These are phyloP conservation scores for Gallinago nigripennis DNA, from an alignment of 2,797 vertebrate genomes.

Conservation along the genomic window DNA sequence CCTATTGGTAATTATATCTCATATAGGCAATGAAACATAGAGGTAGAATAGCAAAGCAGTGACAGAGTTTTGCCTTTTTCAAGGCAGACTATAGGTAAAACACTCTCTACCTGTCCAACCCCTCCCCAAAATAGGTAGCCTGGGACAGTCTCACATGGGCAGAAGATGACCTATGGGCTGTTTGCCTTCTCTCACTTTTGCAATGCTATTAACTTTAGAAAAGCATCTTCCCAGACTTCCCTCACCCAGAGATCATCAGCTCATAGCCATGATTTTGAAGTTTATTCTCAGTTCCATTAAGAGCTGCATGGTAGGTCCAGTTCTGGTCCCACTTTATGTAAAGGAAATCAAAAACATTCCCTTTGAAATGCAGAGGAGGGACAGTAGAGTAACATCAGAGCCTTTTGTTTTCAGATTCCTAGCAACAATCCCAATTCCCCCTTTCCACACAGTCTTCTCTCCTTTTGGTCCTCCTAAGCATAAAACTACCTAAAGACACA, in stretches of 20 bases:
- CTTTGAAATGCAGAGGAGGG: background rate
- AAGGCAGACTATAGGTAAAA: background rate
- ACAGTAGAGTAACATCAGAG: background rate
- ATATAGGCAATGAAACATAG: background rate
- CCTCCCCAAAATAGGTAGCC: background rate
- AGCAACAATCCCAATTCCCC: background rate
- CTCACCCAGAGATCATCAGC: background rate
- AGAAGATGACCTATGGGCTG: background rate
- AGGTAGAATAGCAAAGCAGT: background rate
- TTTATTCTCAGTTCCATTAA: background rate
- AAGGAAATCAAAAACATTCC: background rate
- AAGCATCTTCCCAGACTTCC: background rate
- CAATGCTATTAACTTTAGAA: background rate
- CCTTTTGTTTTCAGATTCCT: background rate
- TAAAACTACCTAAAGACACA: background rate
- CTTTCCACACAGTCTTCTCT: background rate
- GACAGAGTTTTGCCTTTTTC: background rate
- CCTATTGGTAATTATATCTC: background rate
- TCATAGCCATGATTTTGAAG: background rate
- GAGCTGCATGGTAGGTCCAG: background rate
- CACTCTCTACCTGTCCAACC: background rate
- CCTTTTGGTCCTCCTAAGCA: background rate
- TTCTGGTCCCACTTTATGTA: background rate
- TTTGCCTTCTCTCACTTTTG: background rate
- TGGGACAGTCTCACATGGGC: background rate